Evolutionary conservation across 1,140 invertebrate species (phyloP).

Genomic region (Polypedilum pembai): DNA sequence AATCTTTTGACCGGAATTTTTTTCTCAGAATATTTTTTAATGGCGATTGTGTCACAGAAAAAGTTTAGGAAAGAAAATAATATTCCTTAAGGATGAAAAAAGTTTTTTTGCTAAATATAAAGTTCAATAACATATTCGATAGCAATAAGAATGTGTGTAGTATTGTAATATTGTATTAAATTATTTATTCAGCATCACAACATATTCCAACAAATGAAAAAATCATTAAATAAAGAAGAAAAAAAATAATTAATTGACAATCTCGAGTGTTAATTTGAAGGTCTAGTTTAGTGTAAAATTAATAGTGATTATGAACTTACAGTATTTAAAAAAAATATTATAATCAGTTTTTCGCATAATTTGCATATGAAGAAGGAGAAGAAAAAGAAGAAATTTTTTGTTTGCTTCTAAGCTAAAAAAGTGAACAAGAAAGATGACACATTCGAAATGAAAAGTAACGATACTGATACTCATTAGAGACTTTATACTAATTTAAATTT

Average conservation of each 20-base stretch:
- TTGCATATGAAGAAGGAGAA: too few species aligned
- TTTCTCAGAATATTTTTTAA: slow-evolving; percentile 14
- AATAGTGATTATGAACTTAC: not conserved
- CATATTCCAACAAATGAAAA: not conserved
- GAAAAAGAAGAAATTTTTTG: not conserved
- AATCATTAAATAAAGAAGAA: not conserved
- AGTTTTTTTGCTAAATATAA: not conserved
- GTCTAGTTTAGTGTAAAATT: not conserved
- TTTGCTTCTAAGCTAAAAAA: not conserved
- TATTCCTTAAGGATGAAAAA: slow-evolving; percentile 3
- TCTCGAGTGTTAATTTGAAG: not conserved
- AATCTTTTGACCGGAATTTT: slow-evolving; percentile 17
- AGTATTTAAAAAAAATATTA: not conserved
- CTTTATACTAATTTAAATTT: slow-evolving; percentile 10
- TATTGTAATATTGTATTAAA: not conserved
- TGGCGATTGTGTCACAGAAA: not conserved
- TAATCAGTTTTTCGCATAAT: not conserved
- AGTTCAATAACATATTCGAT: not conserved
- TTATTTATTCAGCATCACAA: not conserved
- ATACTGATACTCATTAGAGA: slow-evolving; percentile 13
- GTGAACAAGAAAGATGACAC: not conserved
- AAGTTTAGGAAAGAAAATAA: not conserved
- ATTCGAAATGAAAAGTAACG: slow-evolving; percentile 1
- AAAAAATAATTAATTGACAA: not conserved
- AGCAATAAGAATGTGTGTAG: slow-evolving; percentile 3